phyloP scores from a whole-genome alignment of 1,140 invertebrate genomes.

The Hormaphis cornu region DNA sequence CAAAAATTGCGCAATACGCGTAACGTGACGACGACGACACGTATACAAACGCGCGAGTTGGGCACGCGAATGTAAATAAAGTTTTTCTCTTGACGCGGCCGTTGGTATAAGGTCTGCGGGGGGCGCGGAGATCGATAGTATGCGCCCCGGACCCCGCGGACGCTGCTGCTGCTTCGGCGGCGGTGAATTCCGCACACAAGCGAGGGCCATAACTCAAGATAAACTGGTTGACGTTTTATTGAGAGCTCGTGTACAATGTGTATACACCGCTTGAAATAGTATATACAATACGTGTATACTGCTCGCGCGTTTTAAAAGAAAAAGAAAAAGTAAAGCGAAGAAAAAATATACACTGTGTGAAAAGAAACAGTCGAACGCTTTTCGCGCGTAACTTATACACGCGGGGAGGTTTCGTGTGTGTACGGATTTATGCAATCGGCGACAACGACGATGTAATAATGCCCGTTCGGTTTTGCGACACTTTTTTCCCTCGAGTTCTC shows the following conservation, averaged over 20 bases:
- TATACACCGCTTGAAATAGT: not conserved
- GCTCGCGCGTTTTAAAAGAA: not conserved
- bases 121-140: not conserved
- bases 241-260: not conserved
- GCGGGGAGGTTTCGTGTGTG: not conserved
- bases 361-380: not conserved
- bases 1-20: too few species aligned
- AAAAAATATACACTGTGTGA: not conserved
- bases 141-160: not conserved
- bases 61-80: too few species aligned
- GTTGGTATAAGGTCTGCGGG: not conserved
- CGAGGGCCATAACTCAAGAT: constrained; percentile 20
- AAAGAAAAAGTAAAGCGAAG: not conserved
- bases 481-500: too few species aligned
- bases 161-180: not conserved
- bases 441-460: too few species aligned
- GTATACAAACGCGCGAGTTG: too few species aligned
- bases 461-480: too few species aligned
- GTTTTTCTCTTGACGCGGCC: too few species aligned
- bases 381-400: not conserved
- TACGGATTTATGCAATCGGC: not conserved
- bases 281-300: not conserved
- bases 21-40: too few species aligned
- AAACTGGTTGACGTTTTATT: constrained; percentile 32
- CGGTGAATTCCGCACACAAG: constrained; percentile 2